Evolutionary conservation across 2,113 vertebrate species (phyloP), one percentile per base, ranked within the genome.

Genomic region (Callipepla californica): DNA sequence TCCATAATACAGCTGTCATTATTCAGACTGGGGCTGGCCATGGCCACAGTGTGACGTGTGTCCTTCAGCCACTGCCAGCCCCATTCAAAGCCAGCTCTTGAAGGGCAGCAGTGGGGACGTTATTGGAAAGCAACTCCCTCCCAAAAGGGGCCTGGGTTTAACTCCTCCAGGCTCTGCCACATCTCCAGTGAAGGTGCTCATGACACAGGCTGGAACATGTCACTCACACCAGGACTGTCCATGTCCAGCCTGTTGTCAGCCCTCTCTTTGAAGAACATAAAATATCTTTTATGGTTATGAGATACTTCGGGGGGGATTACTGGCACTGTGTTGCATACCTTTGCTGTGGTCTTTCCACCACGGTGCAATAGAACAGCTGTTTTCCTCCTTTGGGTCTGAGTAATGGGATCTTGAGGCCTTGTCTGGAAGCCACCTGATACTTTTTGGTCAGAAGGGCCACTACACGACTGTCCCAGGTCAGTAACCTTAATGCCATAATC

Each of bases 361-460:
- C 38, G 73, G 76, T 40, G 58, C 50, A 83, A 53, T 13, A 63
- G 59, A 92, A 73, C 80, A 93, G 90, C 59, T 93, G 82, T 74
- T 93, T 94, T 77, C 19, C 26, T 22, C 14, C 26, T 38, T 16
- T 22, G 45, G n/a, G 16, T 74, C 58, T 62, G 28, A 79, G 32
- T 53, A 92, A 76, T 13, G n/a, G 58, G 48, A 89, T 66, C 87
- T 69, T 50, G 19, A 87, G 34, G 42, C 28, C 50, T 42, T 88
- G 80, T 57, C 58, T 50, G 66, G 45, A 81, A 44, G 59, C 48
- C 63, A 74, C 53, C 79, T 62, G 76, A 70, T 59, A 23, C 70
- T 87, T 59, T 53, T 48, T 57, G 66, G 45, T 80, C 85, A 91
- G 76, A 91, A 85, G n/a, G 34, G 59, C 20, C 57, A 74, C 50